Percentiles rank a stretch among this genome's conserved stretches.
Evolutionary conservation across 2,888 invertebrate species (phyloP).

Genomic region (Mesorhabditis spiculigera): DNA sequence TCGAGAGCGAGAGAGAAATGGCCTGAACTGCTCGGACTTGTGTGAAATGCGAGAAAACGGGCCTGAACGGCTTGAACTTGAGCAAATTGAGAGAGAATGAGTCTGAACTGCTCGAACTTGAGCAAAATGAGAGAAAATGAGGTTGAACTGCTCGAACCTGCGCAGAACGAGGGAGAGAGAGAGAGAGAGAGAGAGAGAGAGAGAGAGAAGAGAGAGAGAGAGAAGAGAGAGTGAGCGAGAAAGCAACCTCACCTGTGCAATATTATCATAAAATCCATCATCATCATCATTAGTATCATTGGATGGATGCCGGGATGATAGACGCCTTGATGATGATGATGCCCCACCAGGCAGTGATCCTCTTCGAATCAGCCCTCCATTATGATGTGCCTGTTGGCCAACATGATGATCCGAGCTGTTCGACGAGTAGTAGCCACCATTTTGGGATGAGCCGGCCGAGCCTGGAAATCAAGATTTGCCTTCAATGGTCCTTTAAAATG

Average conservation of each 20-base stretch:
- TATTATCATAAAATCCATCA: conserved; percentile 55
- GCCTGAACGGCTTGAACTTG: too few species aligned
- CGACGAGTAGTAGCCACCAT: conserved; percentile 49
- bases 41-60: too few species aligned
- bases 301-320: too few species aligned
- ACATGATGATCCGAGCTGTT: conserved; percentile 31
- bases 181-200: too few species aligned
- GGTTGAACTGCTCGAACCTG: too few species aligned
- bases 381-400: not conserved
- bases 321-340: too few species aligned
- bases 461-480: conserved; percentile 13
- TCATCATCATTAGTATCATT: conserved; percentile 34
- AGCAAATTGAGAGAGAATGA: not conserved
- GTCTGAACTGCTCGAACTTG: too few species aligned
- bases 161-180: too few species aligned
- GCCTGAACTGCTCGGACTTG: too few species aligned
- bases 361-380: conserved; percentile 19
- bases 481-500: not conserved
- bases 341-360: conserved; percentile 18
- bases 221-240: not conserved
- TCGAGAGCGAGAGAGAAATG: not conserved
- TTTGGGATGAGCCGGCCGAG: conserved; percentile 44
- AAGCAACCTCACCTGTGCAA: conserved; percentile 32
- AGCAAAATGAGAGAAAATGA: not conserved
- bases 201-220: too few species aligned